phyloP scores from a whole-genome alignment of 2,797 vertebrate species.

The Australoheros facetus region DNA sequence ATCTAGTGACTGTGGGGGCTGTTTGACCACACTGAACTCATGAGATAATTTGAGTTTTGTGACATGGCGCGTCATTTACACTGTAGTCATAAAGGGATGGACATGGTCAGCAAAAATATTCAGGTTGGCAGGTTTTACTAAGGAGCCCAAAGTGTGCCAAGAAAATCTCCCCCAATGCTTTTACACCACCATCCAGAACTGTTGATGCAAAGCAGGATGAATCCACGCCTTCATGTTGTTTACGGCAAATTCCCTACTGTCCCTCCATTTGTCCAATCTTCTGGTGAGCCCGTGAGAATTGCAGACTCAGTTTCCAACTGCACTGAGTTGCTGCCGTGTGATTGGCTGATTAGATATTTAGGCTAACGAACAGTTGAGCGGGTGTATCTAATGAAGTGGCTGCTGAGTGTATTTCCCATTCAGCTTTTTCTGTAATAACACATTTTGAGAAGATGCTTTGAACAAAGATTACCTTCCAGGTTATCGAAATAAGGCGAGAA shows the following conservation, averaged over 20 bases:
- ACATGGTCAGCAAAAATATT: no score
- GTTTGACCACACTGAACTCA: no score
- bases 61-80: no score
- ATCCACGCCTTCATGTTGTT: background rate
- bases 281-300: background rate
- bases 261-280: no score
- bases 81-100: no score
- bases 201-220: background rate
- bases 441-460: background rate
- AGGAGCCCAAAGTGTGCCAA: background rate
- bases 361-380: background rate
- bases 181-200: background rate
- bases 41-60: no score
- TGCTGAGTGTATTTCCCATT: background rate
- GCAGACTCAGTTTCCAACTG: background rate
- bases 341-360: background rate
- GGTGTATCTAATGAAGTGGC: background rate
- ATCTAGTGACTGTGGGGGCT: no score
- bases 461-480: slow-evolving; percentile 82
- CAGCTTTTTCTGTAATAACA: background rate
- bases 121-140: no score
- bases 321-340: background rate
- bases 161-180: background rate
- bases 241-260: background rate
- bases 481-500: slow-evolving; percentile 68